A percentile compares a stretch with the other conserved stretches of the same genome.
These are phyloP conservation scores for Sminthopsis crassicaudata DNA, from an alignment of 2,113 vertebrate species.

Conservation along the genomic window DNA sequence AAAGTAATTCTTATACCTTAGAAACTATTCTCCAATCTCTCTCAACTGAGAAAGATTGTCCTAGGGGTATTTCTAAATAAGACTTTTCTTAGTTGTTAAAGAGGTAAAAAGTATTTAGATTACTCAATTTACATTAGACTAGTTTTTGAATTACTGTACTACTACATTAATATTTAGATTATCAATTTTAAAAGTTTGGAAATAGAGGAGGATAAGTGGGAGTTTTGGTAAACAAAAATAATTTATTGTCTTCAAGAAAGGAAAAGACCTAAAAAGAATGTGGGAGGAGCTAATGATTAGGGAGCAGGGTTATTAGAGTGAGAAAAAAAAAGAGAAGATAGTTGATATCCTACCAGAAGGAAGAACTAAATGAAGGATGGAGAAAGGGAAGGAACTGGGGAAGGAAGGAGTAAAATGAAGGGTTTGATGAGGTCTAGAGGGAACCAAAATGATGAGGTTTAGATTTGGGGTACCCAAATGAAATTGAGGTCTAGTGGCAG, in stretches of 20 bases:
- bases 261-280: neutral
- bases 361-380: neutral
- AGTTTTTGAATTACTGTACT: neutral
- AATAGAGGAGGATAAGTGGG: neutral
- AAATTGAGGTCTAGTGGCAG: too few species aligned
- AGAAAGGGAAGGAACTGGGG: neutral
- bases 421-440: too few species aligned
- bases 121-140: neutral
- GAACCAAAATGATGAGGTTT: too few species aligned
- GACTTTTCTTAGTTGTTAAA: neutral
- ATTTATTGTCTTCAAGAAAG: neutral
- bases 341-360: neutral
- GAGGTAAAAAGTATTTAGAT: neutral
- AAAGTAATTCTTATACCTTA: neutral
- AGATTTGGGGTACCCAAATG: too few species aligned
- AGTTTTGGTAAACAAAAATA: neutral
- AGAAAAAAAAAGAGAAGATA: neutral
- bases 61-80: neutral
- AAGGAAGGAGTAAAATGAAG: neutral
- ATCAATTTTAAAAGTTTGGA: neutral
- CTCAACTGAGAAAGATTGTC: neutral
- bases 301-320: neutral
- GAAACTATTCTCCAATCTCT: neutral
- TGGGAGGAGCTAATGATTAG: neutral
- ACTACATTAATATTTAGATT: neutral